Base-by-base conservation (phyloP, 2,113 vertebrate genomes). In the Sula dactylatra region DNA sequence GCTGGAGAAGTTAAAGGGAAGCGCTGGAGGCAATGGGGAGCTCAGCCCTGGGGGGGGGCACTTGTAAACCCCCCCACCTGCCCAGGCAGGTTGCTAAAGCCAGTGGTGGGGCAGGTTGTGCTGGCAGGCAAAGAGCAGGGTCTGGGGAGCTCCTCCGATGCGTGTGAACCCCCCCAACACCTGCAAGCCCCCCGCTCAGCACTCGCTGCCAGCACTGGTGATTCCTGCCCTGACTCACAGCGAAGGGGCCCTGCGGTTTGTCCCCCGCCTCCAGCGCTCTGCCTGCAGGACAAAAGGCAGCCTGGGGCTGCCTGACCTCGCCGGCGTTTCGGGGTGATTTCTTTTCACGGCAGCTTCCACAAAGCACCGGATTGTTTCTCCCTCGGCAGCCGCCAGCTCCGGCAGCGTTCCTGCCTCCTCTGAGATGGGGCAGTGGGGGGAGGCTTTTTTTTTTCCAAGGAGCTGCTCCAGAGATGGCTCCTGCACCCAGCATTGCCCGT, bases 351-450 rank as follows among this genome's bases (percentile, higher is more conserved):
- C 64, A 54, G 78, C 73, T 70, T 29, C 66, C 88, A 97, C 93
- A 94, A 95, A 94, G 90, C 74, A 0, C 22, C 11, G 11, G 79
- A 78, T 86, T 96, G 96, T 93, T 87, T n/a, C 72, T 73, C 49
- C 52, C 34, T 21, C 20, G 27, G 54, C 59, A 27, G 52, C 64
- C 18, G 11, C 26, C 47, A 32, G 82, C 86, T 21, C 67, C 25
- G 15, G 27, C 62, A 47, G 45, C 8, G 15, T 50, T 38, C 24
- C 59, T 56, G 78, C 66, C 59, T 58, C 32, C 27, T 65, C 50
- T 3, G 24, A 15, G n/a, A 66, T 13, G 44, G 44, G 47, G 29
- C 20, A 22, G 27, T 4, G 6, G n/a, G 11, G 15, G 29, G 42
- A 5, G 49, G 16, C 1, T 9, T 18, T 47, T 12, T 47, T 78